Conservation (phyloP, 2,888 invertebrate species). For the Altica lythri region DNA sequence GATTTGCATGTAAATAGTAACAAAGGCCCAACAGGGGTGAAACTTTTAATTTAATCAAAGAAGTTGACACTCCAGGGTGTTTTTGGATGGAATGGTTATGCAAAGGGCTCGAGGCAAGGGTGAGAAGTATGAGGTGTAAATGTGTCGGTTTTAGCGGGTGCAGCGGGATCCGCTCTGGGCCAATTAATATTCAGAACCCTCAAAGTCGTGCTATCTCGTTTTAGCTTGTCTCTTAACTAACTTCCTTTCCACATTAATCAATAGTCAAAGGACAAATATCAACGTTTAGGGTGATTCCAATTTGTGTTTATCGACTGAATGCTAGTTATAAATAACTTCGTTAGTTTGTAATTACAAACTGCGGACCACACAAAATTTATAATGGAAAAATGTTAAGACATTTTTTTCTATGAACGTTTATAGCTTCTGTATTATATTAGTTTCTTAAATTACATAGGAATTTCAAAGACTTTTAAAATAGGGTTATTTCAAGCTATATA, state of each 20-base stretch:
- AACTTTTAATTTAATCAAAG: conserved; percentile 62
- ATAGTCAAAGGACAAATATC: conserved; percentile 33
- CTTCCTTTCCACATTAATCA: conserved; percentile 31
- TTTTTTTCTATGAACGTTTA: no score
- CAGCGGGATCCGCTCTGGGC: conserved; percentile 49
- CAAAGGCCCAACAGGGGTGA: conserved; percentile 49
- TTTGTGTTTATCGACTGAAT: not conserved
- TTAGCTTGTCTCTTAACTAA: conserved; percentile 27
- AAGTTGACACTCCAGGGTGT: conserved; percentile 58
- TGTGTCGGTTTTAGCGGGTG: conserved; percentile 55
- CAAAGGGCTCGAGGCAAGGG: conserved; percentile 42
- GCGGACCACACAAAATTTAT: no score
- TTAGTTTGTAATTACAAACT: no score
- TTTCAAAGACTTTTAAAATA: no score
- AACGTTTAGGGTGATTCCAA: conserved; percentile 11
- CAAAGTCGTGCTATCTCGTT: conserved; percentile 18
- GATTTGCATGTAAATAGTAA: conserved; percentile 57
- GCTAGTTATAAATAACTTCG: not conserved
- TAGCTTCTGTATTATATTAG: no score
- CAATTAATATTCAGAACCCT: conserved; percentile 54
- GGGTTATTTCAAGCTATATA: no score
- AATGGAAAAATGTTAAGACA: no score
- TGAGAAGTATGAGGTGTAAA: conserved; percentile 56
- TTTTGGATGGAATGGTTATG: conserved; percentile 53
- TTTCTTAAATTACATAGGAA: no score